Conservation (phyloP, 1,140 invertebrate genomes). For the Musca domestica region DNA sequence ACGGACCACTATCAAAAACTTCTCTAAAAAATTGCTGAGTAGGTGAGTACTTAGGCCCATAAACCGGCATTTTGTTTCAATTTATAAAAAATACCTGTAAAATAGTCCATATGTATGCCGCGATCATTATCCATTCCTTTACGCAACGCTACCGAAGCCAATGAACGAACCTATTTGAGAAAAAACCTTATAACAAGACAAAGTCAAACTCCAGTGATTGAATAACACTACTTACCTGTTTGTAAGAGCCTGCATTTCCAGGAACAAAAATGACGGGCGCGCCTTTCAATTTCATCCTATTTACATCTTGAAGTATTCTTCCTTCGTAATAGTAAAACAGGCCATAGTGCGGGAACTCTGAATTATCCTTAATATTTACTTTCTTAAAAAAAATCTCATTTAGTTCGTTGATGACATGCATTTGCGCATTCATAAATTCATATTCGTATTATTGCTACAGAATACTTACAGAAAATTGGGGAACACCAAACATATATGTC, state of each 20-base stretch:
- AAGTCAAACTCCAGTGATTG: no score
- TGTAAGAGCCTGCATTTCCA: constrained; percentile 88
- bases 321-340: constrained; percentile 92
- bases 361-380: constrained; percentile 63
- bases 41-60: no score
- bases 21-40: no score
- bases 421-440: no score
- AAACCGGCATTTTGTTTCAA: no score
- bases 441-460: no score
- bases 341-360: constrained; percentile 71
- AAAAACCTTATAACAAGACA: neutral
- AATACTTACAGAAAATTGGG: constrained; percentile 20
- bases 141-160: constrained; percentile 83
- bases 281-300: constrained; percentile 74
- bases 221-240: constrained; percentile 69
- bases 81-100: no score
- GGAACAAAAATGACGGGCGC: constrained; percentile 91
- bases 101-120: constrained; percentile 79
- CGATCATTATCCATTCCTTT: constrained; percentile 60
- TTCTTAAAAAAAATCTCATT: constrained; percentile 62
- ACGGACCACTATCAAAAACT: no score
- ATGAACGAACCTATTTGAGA: constrained; percentile 68
- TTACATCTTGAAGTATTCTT: constrained; percentile 64
- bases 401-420: no score
- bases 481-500: constrained; percentile 26